phyloP scores from a whole-genome alignment of 2,113 vertebrate species.

The Pelecanoides urinatrix region DNA sequence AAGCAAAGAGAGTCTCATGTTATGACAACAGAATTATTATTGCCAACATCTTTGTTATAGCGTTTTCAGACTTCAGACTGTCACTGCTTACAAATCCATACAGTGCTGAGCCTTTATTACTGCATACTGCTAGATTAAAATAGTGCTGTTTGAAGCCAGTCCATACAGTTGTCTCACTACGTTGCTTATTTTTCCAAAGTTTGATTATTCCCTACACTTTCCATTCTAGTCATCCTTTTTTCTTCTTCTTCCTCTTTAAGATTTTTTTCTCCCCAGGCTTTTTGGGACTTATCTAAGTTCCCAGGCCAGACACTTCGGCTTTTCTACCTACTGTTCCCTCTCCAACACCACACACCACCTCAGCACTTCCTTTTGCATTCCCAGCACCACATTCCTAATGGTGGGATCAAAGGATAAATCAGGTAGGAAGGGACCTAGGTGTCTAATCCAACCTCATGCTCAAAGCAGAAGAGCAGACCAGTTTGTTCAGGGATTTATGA shows the following conservation, averaged over 20 bases:
- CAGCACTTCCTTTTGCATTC: neutral
- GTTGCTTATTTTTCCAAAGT: neutral
- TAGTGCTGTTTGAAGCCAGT: neutral
- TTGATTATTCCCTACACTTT: neutral
- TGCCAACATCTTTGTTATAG: neutral
- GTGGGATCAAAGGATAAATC: neutral
- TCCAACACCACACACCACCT: neutral
- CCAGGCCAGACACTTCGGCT: neutral
- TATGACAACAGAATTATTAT: neutral
- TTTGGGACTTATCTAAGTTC: neutral
- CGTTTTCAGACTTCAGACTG: neutral
- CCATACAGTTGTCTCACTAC: neutral
- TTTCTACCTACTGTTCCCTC: neutral
- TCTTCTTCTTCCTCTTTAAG: neutral
- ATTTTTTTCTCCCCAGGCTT: neutral
- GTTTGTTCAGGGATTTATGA: neutral
- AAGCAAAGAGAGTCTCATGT: neutral
- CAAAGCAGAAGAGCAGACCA: neutral
- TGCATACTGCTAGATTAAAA: neutral
- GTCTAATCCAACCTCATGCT: neutral
- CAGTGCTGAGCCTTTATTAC: neutral
- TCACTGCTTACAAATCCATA: neutral
- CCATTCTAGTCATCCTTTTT: neutral
- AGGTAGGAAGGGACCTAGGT: neutral
- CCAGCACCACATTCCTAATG: neutral